phyloP scores from a whole-genome alignment of 1,140 invertebrate species.

The Cephus cinctus region DNA sequence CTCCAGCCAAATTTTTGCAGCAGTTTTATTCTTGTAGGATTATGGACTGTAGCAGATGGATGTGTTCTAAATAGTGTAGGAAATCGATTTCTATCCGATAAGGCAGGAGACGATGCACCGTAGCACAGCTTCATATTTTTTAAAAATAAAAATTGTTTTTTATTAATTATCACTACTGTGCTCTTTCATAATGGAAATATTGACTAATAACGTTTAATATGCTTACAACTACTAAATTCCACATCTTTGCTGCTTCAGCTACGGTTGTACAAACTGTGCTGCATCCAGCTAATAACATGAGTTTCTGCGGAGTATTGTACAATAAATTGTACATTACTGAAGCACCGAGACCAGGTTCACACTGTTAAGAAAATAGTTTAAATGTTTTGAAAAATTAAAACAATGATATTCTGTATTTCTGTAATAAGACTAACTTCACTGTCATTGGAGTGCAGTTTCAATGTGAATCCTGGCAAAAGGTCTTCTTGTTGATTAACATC shows the following conservation, averaged over 20 bases:
- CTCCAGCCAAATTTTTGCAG: conserved; percentile 98
- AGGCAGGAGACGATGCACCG: conserved; percentile 94
- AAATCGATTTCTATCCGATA: conserved; percentile 96
- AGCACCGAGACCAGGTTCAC: conserved; percentile 94
- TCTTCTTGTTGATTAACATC: conserved; percentile 92
- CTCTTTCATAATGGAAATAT: conserved; percentile 9
- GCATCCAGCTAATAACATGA: conserved; percentile 95
- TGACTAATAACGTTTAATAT: conserved; percentile 15
- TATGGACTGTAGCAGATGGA: conserved; percentile 98
- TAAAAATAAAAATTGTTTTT: conserved; percentile 17
- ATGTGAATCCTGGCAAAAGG: conserved; percentile 87
- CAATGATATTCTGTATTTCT: conserved; percentile 1
- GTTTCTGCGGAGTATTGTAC: conserved; percentile 93
- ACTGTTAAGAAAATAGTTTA: conserved; percentile 66
- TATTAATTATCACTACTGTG: conserved; percentile 1
- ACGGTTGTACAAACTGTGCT: conserved; percentile 99
- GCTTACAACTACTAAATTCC: conserved; percentile 98
- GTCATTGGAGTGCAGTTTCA: conserved; percentile 93
- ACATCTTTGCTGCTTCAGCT: conserved; percentile 98
- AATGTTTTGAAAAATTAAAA: neutral
- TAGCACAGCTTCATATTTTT: conserved; percentile 83
- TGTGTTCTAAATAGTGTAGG: conserved; percentile 98
- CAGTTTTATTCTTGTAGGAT: conserved; percentile 95
- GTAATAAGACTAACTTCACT: conserved; percentile 78
- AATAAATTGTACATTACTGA: conserved; percentile 98